Evolutionary conservation across 2,888 invertebrate species (phyloP), one percentile per base, ranked within the genome.

Genomic region (Caenorhabditis plicata): DNA sequence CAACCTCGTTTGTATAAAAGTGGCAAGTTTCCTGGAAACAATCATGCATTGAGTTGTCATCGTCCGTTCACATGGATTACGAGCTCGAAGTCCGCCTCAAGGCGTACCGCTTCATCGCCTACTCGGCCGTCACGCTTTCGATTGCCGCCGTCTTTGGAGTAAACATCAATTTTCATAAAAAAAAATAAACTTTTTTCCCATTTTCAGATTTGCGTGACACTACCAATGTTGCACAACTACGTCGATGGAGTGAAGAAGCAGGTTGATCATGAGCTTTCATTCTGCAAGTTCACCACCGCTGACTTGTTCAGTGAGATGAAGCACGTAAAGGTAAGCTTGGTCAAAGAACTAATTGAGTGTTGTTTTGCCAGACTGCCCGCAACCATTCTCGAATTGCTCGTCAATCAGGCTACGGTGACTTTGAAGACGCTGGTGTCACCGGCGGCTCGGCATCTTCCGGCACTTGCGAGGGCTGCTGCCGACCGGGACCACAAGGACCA

Each of bases 401-500:
- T 33, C 60, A 60, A 39, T 49, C 53, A 13, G 47, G 38, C 20
- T 54, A 54, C 29, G 48, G 39, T 27, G 32, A 27, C 1, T 38
- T 13, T 26, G 35, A 56, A 27, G 49, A 50, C 9, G 55, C 48
- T n/a, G 60, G 46, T 23, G 60, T 38, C 2, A 45, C 49, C 15
- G 52, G 52, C 11, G 52, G 40, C 19, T 35, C 32, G 9, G 44
- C 40, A 15, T 36, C 46, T 22, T 27, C 51, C 8, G 58, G 58
- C 17, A 48, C 58, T 13, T 67, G 67, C 57, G 46, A 49, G 3
- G 67, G 63, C 22, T 67, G 67, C 53, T 67, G 67, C 35, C 50
- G 51, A 11, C 63, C 63, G 32, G 67, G 67, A 39, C 58, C 66
- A 40, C 47, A 36, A 15, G 66, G 66, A 53, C 64, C 64, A 43